Evolutionary conservation across 2,797 vertebrate species (phyloP).

Genomic region (Choloepus didactylus): DNA sequence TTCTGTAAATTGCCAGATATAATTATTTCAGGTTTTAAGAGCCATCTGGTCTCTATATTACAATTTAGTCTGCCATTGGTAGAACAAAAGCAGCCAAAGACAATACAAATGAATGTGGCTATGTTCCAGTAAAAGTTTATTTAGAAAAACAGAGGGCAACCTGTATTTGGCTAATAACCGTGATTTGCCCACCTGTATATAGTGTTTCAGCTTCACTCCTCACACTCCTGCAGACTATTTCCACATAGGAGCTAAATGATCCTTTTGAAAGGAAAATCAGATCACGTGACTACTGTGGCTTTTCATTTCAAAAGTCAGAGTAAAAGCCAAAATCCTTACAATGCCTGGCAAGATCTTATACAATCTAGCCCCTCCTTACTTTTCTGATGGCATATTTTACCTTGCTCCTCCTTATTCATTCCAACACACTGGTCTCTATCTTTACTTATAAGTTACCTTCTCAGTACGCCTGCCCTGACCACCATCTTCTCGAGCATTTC

Average conservation of each 20-base stretch:
- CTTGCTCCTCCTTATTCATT: background rate
- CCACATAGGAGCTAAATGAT: background rate
- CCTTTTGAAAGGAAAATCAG: background rate
- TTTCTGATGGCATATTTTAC: background rate
- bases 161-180: background rate
- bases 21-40: background rate
- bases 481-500: background rate
- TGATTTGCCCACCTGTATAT: background rate
- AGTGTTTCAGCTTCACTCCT: background rate
- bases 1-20: background rate
- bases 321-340: background rate
- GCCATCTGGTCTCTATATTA: background rate
- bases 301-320: background rate
- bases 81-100: background rate
- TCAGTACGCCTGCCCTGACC: background rate
- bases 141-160: background rate
- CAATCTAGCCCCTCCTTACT: background rate
- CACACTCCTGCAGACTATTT: background rate
- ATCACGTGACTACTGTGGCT: background rate
- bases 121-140: background rate
- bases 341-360: background rate
- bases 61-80: background rate
- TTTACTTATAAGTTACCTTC: background rate
- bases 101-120: background rate
- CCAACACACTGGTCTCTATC: background rate